A percentile compares a stretch with the other conserved stretches of the same genome.
Evolutionary conservation across 2,888 invertebrate species (phyloP).

Genomic region (Hesperia comma): DNA sequence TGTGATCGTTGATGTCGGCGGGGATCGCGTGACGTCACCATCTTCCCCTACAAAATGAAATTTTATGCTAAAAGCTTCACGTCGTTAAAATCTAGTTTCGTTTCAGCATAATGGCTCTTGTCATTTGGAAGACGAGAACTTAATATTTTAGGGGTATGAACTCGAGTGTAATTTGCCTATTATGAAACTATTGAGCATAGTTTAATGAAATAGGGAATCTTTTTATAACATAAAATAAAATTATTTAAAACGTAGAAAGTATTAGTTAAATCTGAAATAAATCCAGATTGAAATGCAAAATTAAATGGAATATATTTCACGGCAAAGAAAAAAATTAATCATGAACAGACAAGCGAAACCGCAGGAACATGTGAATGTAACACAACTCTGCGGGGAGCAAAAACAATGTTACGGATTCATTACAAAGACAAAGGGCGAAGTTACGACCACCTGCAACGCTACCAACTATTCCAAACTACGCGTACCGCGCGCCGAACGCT

Average conservation of each 20-base stretch:
- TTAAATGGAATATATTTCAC: conserved; percentile 30
- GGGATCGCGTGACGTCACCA: conserved; percentile 30
- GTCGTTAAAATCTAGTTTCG: conserved; percentile 38
- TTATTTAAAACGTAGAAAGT: too few relatives aligned
- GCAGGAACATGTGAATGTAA: conserved; percentile 30
- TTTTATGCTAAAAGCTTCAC: conserved; percentile 38
- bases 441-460: conserved; percentile 46
- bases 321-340: conserved; percentile 42
- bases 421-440: conserved; percentile 50
- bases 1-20: conserved; percentile 32
- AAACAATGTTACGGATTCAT: conserved; percentile 51
- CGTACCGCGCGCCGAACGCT: conserved; percentile 39
- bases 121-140: conserved; percentile 31
- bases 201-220: background rate
- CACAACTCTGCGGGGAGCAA: conserved; percentile 39
- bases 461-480: conserved; percentile 46
- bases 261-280: background rate
- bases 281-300: background rate
- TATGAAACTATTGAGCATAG: background rate
- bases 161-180: background rate
- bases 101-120: conserved; percentile 28
- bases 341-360: conserved; percentile 45
- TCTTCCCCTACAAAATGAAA: conserved; percentile 33
- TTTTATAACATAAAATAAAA: too few relatives aligned
- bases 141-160: conserved; percentile 9